Evolutionary conservation across 2,888 invertebrate genomes (phyloP), one percentile per base, ranked within the genome.

Genomic region (Dermolepida albohirtum): DNA sequence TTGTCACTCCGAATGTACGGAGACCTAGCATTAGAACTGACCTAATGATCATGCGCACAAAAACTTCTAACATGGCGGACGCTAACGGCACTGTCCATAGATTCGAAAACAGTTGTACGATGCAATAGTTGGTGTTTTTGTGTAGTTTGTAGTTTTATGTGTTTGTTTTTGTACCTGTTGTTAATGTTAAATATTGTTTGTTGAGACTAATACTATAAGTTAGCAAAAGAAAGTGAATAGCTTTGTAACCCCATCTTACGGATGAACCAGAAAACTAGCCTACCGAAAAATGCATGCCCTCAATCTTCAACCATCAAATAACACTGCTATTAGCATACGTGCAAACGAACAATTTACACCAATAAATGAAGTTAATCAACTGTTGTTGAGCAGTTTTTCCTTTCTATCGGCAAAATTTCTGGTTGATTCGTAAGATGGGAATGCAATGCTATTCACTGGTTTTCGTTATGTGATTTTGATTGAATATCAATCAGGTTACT

Each of bases 1-100:
- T 94, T 5, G 93, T 95, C 16, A 92, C 94, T n/a, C 93, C 94
- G 1, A 94, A 94, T 79, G 95, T 93, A 0, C 86, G 95, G 62
- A 86, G 95, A 51, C 95, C 95, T 39, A 94, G 94, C 82, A 93
- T 96, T 73, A 87, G 95, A 71, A 95, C 95, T 5, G 95, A 96
- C 81, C 86, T 95, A 74, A 91, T 94, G 89, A 92, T 94, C 76
- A 92, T 95, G 90, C 89, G 93, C 81, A 92, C 92, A 74, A 93
- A 93, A 85, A 92, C 92, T 70, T 89, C 90, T 85, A 89, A 90
- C 77, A 86, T 90, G 82, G 90, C 89, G 16, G 90, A 91, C 69
- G 87, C 87, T 68, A 90, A 89, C 68, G 88, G 87, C 54, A 84
- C 87, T 14, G 86, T 86, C 71, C 85, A 86, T 22, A 71, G 77